Base-by-base conservation (phyloP, 2,888 invertebrate species). In the Macaria notata region DNA sequence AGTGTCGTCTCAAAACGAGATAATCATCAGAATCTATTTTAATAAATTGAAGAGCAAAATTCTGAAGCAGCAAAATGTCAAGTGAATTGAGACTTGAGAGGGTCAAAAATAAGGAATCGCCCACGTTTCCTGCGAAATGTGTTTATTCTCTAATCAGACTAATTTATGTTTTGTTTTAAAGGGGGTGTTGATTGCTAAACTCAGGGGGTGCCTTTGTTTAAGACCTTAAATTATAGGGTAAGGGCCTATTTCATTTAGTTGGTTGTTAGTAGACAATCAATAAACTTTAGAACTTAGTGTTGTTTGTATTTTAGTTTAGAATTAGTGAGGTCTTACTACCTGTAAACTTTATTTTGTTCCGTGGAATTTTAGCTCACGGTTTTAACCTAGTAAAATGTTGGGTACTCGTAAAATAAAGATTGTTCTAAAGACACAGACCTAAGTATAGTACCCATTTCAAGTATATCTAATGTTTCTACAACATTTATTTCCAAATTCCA, bases 71-170 rank as follows among this genome's bases (percentile, higher is more conserved):
- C 51, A 43, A 54, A 59, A 59, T 59, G 54, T 54, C 59, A 59
- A 59, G 54, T 54, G 53, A 41, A 46, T 41, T 7, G 54, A 54
- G 43, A 36, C 41, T 48, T 41, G 42, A 49, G 49, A 50, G 54
- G 50, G 50, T 55, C 54, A 49, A 54, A 51, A 59, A 59, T 55
- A 51, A 59, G 47, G 54, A 45, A 51, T 47, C 59, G 51, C 59
- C 59, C 45, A 59, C 54, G 51, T 42, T 42, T 46, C 45, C 41
- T 42, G 51, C 45, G 59, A 59, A 54, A 59, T 59, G 59, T 59
- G 59, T 59, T 59, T 59, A 59, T 59, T 59, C 59, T 51, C 54
- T 54, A 59, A 59, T 59, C 51, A 55, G 54, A 59, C 59, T 55
- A 59, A 59, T 59, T 59, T 59, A 54, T 59, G 54, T 55, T 48